Percentiles rank a stretch among this genome's conserved stretches.
These are phyloP conservation scores for Oryzias woworae DNA, from an alignment of 2,113 vertebrate species.

Conservation along the genomic window DNA sequence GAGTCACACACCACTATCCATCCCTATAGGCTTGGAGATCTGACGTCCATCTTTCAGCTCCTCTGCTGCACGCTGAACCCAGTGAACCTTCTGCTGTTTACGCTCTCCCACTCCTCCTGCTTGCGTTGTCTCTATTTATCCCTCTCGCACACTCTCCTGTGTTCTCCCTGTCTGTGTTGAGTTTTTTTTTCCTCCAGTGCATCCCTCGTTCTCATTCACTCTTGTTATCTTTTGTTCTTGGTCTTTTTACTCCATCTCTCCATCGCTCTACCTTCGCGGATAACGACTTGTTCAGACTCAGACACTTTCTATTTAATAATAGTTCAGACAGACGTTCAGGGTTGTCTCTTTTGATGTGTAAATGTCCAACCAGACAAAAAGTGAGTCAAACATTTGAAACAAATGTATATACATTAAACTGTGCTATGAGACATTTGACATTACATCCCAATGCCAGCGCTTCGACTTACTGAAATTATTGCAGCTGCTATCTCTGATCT, in stretches of 20 bases:
- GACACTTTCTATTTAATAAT: conserved; percentile 30
- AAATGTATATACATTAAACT: too few relatives aligned
- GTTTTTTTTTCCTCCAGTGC: conserved; percentile 50
- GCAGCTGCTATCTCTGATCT: neutral
- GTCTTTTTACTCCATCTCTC: conserved; percentile 38
- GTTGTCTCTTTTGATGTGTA: conserved; percentile 12
- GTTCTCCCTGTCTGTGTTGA: conserved; percentile 43
- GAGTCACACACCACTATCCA: conserved; percentile 73
- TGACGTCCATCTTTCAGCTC: conserved; percentile 74
- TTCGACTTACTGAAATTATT: conserved; percentile 1
- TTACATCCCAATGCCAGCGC: conserved; percentile 10
- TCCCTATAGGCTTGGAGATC: conserved; percentile 63
- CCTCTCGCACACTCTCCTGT: conserved; percentile 59
- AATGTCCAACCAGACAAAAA: conserved; percentile 26
- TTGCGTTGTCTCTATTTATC: conserved; percentile 65
- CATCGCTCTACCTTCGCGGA: conserved; percentile 45
- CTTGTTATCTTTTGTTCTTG: conserved; percentile 47
- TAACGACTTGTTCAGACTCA: conserved; percentile 57
- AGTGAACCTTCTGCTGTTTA: conserved; percentile 75
- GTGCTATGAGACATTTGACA: too few relatives aligned
- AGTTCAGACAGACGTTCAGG: conserved; percentile 41
- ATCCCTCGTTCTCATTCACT: conserved; percentile 60
- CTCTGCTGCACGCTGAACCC: conserved; percentile 71
- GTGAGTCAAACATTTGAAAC: conserved; percentile 1
- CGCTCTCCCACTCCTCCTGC: conserved; percentile 60